Evolutionary conservation across 2,888 invertebrate genomes (phyloP).

Genomic region (Hirtodrosophila histrioides): DNA sequence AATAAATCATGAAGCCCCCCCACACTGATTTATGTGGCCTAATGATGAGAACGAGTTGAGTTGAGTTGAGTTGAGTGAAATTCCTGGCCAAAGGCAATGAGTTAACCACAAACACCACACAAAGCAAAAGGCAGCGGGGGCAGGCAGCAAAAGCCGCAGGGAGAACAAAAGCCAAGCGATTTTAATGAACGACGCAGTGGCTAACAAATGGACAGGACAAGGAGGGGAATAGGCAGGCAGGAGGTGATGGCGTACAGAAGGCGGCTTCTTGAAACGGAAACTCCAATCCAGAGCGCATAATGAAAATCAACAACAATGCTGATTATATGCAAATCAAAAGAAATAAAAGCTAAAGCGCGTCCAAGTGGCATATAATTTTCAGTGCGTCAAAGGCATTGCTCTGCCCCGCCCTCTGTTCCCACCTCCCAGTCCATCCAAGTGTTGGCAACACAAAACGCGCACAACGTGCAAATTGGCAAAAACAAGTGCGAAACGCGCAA

Average conservation of each 20-base stretch:
- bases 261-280: slow-evolving; percentile 32
- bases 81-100: slow-evolving; percentile 45
- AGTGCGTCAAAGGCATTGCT: slow-evolving; percentile 61
- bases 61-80: slow-evolving; percentile 9
- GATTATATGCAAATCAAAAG: slow-evolving; percentile 78
- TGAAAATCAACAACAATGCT: slow-evolving; percentile 63
- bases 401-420: neutral
- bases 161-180: slow-evolving; percentile 52
- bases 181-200: slow-evolving; percentile 57
- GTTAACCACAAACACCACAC: slow-evolving; percentile 56
- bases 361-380: slow-evolving; percentile 58
- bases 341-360: slow-evolving; percentile 53
- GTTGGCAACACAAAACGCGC: slow-evolving; percentile 13
- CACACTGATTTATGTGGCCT: slow-evolving; percentile 37
- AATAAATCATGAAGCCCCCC: slow-evolving; percentile 48
- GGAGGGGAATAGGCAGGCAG: neutral
- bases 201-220: slow-evolving; percentile 29
- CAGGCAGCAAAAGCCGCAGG: slow-evolving; percentile 41
- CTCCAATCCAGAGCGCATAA: slow-evolving; percentile 35
- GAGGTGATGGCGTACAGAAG: neutral
- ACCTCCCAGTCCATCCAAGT: slow-evolving; percentile 2
- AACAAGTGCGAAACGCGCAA: slow-evolving; percentile 20
- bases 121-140: slow-evolving; percentile 36
- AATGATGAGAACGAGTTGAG: slow-evolving; percentile 38
- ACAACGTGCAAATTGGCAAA: slow-evolving; percentile 25